phyloP scores from a whole-genome alignment of 2,888 invertebrate genomes.

The Scaptomyza tumidula region DNA sequence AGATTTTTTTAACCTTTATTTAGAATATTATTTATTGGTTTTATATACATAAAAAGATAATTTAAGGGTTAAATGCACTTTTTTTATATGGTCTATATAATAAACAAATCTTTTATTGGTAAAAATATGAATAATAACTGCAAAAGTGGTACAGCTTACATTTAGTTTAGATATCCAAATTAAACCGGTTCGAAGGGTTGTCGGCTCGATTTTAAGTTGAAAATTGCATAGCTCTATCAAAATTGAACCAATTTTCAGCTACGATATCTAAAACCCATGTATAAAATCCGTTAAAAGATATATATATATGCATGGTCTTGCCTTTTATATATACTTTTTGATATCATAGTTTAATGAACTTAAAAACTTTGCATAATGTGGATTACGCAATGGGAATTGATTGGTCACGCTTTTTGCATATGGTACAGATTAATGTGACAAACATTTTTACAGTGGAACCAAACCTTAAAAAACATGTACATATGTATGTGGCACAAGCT shows the following conservation, averaged over 20 bases:
- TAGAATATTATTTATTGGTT: neutral
- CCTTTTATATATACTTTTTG: no score
- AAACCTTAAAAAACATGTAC: neutral
- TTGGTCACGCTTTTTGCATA: constrained; percentile 48
- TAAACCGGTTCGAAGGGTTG: no score
- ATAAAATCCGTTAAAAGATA: no score
- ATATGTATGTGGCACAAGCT: neutral
- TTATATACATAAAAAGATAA: neutral
- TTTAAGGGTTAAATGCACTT: neutral
- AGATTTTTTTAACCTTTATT: no score
- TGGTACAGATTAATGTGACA: constrained; percentile 55
- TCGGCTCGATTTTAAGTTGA: no score
- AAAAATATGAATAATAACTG: neutral
- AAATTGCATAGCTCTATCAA: no score
- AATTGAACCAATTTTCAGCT: no score
- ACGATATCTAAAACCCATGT: no score
- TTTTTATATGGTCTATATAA: neutral
- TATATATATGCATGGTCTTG: no score
- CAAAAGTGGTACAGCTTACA: neutral
- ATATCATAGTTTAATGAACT: constrained; percentile 42
- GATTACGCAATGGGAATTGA: constrained; percentile 34
- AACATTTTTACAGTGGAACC: constrained; percentile 22
- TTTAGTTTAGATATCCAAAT: no score
- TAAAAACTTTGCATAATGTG: neutral
- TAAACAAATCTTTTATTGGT: neutral